A percentile compares a stretch with the other conserved stretches of the same genome.
Evolutionary conservation across 2,113 vertebrate genomes (phyloP).

Genomic region (Amazona guildingii): DNA sequence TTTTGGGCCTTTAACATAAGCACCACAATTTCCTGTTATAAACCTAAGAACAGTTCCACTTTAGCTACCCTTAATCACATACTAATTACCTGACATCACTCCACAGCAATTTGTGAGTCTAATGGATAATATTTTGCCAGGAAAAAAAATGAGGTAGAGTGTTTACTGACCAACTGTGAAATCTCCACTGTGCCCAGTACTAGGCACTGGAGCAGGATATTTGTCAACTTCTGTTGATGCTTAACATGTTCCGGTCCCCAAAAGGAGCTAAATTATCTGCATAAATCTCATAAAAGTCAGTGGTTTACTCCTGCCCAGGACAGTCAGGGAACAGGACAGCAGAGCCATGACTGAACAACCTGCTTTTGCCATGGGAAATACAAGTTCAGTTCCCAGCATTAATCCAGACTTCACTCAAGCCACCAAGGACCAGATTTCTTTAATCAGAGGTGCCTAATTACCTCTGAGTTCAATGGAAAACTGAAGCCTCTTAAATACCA

Average conservation of each 20-base stretch:
- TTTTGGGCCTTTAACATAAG: neutral
- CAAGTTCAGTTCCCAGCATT: neutral
- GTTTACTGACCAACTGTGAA: neutral
- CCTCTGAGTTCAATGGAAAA: constrained; percentile 5
- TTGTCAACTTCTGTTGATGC: neutral
- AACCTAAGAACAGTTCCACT: neutral
- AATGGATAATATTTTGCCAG: rapidly evolving
- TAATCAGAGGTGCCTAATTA: constrained; percentile 24
- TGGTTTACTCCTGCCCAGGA: neutral
- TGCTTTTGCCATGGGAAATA: neutral
- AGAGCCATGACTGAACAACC: neutral
- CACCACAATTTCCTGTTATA: neutral
- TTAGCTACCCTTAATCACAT: neutral
- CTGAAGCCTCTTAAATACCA: neutral
- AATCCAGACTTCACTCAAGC: neutral
- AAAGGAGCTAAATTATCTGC: neutral
- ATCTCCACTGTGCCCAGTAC: neutral
- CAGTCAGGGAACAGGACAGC: neutral
- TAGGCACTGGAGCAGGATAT: neutral
- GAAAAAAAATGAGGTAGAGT: neutral
- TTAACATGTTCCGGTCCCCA: neutral
- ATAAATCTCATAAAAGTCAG: neutral
- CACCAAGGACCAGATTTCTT: neutral
- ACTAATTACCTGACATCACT: neutral
- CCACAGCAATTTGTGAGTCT: neutral